Conservation (phyloP, 2,797 vertebrate species). For the Lagocephalus sceleratus region DNA sequence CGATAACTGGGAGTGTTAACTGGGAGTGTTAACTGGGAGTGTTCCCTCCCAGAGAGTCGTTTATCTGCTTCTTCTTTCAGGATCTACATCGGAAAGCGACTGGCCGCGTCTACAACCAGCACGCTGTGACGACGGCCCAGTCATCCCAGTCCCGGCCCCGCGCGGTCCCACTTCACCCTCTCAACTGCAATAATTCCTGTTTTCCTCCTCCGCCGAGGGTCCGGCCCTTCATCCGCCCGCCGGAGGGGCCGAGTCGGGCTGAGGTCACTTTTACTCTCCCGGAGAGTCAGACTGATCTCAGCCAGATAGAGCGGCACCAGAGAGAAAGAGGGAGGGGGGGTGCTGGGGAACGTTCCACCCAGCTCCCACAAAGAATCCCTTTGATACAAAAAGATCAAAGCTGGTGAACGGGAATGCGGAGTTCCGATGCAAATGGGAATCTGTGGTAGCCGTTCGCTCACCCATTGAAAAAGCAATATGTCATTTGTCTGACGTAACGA, state of each 20-base stretch:
- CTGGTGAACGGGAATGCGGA: slow-evolving; percentile 32
- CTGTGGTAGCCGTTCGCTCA: slow-evolving; percentile 38
- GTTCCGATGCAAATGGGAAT: slow-evolving; percentile 46
- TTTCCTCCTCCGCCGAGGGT: too few species aligned
- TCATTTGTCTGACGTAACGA: slow-evolving; percentile 59
- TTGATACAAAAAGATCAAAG: slow-evolving; percentile 48
- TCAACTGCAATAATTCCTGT: background rate
- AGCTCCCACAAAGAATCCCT: slow-evolving; percentile 48
- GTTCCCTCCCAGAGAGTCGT: background rate
- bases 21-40: too few species aligned
- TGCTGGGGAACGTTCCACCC: slow-evolving; percentile 25
- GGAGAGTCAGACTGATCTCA: slow-evolving; percentile 57
- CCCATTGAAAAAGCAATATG: slow-evolving; percentile 49
- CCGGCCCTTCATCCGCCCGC: slow-evolving; percentile 1
- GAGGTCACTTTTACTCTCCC: slow-evolving; percentile 59
- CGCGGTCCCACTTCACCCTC: slow-evolving; percentile 5
- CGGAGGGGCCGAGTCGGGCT: slow-evolving; percentile 48
- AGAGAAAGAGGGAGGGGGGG: slow-evolving; percentile 31
- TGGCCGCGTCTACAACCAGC: slow-evolving; percentile 75
- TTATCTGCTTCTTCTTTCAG: slow-evolving; percentile 44
- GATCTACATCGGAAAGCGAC: slow-evolving; percentile 78
- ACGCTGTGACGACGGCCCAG: slow-evolving; percentile 65
- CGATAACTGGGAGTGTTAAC: too few species aligned
- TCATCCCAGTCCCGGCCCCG: too few species aligned
- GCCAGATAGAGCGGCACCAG: slow-evolving; percentile 39